Base-by-base conservation (phyloP, 1,140 invertebrate genomes). In the Habropoda laboriosa region DNA sequence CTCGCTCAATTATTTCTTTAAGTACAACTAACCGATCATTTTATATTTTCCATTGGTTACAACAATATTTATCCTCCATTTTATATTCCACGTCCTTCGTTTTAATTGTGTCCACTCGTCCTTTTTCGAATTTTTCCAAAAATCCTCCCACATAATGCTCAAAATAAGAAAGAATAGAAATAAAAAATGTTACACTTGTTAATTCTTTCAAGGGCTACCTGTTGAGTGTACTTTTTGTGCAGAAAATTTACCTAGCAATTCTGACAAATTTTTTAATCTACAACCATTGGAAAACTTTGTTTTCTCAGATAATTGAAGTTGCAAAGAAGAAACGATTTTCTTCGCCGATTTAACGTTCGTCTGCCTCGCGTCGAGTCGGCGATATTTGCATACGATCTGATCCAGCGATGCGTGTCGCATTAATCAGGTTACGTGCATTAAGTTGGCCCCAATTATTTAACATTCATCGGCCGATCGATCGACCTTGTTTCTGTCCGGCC, bases 401-500 rank as follows among this genome's bases (percentile, higher is more conserved):
- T 57, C 61, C 51, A n/a, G 51, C 42, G 74, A 70, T 35, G 53
- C 51, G 66, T 60, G 66, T 40, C 66, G 45, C 45, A 27, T 78
- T 78, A 78, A 78, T 78, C 55, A 47, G 55, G 75, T 78, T 78
- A 78, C 55, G 42, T 24, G 66, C 45, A 78, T 78, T 70, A 71
- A 78, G 75, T 78, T 45, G 42, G 18, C 42, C 66, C 30, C 75
- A 38, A 71, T 78, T 71, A 71, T 78, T 78, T 78, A 78, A 78
- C 68, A 78, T 78, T 78, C 66, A 71, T 70, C 61, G 66, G 75
- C 21, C 27, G 75, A 78, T 78, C 75, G 75, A 71, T 78, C 55
- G 75, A 51, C 67, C 75, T 71, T 78, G 67, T 78, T 78, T 78
- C 67, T 55, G 53, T 12, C 49, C 21, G 49, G 18, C 32, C 27